Percentiles rank a stretch among this genome's conserved stretches.
These are phyloP conservation scores for Hemitrygon akajei DNA, from an alignment of 2,797 vertebrate genomes.

Conservation along the genomic window DNA sequence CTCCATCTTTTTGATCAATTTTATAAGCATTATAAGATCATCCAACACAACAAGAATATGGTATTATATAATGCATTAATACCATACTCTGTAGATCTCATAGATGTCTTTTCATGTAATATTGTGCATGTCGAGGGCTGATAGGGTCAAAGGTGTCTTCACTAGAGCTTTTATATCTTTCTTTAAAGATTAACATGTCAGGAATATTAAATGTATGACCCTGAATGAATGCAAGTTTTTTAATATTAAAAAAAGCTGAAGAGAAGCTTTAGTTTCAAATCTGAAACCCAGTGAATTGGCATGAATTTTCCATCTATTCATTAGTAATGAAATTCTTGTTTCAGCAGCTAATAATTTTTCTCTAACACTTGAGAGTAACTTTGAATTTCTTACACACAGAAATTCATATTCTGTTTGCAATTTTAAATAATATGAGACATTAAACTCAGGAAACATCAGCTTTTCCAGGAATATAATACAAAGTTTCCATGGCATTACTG, in stretches of 20 bases:
- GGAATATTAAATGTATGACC: not conserved
- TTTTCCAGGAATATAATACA: too few relatives aligned
- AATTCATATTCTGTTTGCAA: not conserved
- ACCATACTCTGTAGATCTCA: not conserved
- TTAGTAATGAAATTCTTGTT: not conserved
- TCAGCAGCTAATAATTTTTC: not conserved
- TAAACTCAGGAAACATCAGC: too few relatives aligned
- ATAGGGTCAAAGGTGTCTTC: not conserved
- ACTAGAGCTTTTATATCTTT: not conserved
- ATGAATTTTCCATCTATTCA: not conserved
- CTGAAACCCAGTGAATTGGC: not conserved
- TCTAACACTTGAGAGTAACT: not conserved
- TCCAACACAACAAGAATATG: not conserved
- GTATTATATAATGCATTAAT: not conserved
- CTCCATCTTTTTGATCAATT: not conserved
- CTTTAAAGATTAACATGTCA: not conserved
- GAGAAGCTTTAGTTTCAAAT: not conserved
- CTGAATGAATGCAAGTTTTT: too few relatives aligned
- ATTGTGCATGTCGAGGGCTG: not conserved
- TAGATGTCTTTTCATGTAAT: not conserved
- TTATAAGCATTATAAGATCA: not conserved
- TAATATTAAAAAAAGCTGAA: not conserved
- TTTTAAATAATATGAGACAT: not conserved
- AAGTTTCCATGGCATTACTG: too few relatives aligned
- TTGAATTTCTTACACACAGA: not conserved